These are phyloP conservation scores for Lobophora halterata DNA, from an alignment of 2,888 invertebrate genomes.

Conservation along the genomic window DNA sequence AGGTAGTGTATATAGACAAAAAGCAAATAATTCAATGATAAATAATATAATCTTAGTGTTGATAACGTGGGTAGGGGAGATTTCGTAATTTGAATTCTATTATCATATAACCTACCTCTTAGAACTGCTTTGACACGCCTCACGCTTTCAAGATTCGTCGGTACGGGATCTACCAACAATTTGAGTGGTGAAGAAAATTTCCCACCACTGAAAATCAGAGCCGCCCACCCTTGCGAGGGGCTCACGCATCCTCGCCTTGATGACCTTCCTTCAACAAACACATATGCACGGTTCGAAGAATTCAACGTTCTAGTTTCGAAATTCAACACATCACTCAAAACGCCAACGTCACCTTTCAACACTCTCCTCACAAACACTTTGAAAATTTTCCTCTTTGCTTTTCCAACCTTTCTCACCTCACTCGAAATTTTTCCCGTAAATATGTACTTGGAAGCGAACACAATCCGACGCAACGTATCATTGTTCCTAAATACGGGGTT, in stretches of 20 bases:
- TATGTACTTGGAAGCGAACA: constrained; percentile 67
- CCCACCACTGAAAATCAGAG: constrained; percentile 56
- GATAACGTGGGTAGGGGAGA: no score
- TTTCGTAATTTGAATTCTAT: constrained; percentile 2
- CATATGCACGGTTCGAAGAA: constrained; percentile 65
- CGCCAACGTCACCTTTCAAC: constrained; percentile 69
- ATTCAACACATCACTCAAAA: constrained; percentile 69
- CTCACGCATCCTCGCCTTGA: constrained; percentile 48
- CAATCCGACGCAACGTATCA: constrained; percentile 61
- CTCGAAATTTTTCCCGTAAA: constrained; percentile 76
- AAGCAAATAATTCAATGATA: no score
- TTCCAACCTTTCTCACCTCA: constrained; percentile 56
- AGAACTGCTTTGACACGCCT: constrained; percentile 67
- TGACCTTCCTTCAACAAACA: constrained; percentile 59
- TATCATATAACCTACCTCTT: constrained; percentile 59
- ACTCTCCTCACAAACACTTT: constrained; percentile 73
- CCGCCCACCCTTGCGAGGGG: constrained; percentile 54
- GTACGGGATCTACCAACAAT: constrained; percentile 66
- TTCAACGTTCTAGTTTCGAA: constrained; percentile 66
- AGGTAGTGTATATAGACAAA: no score
- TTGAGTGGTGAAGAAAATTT: constrained; percentile 58
- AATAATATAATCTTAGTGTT: no score
- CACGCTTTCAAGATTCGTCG: constrained; percentile 64
- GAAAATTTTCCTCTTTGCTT: constrained; percentile 57
- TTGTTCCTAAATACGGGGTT: constrained; percentile 68